phyloP scores from a whole-genome alignment of 1,140 invertebrate genomes.

The Cotesia chilonis region DNA sequence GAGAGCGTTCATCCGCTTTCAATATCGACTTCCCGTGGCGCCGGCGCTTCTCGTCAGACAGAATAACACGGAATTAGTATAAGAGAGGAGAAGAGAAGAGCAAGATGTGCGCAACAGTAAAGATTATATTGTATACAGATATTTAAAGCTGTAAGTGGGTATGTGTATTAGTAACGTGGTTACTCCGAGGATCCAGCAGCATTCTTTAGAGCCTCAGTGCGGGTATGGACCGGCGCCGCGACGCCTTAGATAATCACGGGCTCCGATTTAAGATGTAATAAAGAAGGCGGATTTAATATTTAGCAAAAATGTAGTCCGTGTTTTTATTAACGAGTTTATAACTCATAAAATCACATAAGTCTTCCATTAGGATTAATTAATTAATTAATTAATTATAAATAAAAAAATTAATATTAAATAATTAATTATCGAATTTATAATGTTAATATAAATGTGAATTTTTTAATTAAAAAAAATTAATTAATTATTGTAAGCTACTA shows the following conservation, averaged over 20 bases:
- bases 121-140: constrained; percentile 38
- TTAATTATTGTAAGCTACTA: constrained; percentile 4
- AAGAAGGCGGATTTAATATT: constrained; percentile 2
- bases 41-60: constrained; percentile 28
- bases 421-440: not conserved
- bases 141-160: constrained; percentile 1
- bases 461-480: constrained; percentile 10
- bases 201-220: constrained; percentile 46
- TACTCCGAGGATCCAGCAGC: constrained; percentile 34
- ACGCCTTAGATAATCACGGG: constrained; percentile 13
- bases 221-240: constrained; percentile 58
- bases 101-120: constrained; percentile 25
- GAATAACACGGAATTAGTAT: constrained; percentile 4
- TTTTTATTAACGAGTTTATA: constrained; percentile 30
- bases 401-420: not conserved
- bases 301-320: constrained; percentile 34
- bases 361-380: constrained; percentile 52
- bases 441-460: too few species aligned
- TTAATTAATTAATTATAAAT: constrained; percentile 10
- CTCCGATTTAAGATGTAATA: constrained; percentile 12
- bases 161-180: not conserved
- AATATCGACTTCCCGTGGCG: constrained; percentile 31
- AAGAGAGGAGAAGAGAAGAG: not conserved
- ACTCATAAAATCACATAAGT: constrained; percentile 59
- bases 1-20: constrained; percentile 9